Evolutionary conservation across 2,888 invertebrate species (phyloP).

Genomic region (Podabrus alpinus): DNA sequence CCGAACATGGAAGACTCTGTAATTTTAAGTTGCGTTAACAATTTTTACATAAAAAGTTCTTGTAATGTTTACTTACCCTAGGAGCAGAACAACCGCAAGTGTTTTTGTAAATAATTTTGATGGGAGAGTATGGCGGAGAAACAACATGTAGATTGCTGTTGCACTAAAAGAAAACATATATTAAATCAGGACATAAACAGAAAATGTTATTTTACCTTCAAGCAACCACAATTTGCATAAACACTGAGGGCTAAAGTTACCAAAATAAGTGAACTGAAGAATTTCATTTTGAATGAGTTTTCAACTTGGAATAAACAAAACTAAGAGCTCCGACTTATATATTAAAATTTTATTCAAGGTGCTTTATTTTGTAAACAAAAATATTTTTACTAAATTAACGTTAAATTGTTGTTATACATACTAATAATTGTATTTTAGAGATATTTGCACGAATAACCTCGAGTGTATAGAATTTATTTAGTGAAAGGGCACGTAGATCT

Average conservation of each 20-base stretch:
- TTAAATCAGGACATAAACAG: neutral
- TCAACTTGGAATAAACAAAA: neutral
- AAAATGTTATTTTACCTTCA: constrained; percentile 44
- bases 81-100: constrained; percentile 34
- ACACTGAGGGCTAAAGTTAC: constrained; percentile 34
- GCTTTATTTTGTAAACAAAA: neutral
- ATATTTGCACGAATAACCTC: neutral
- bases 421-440: neutral
- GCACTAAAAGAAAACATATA: constrained; percentile 44
- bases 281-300: constrained; percentile 33
- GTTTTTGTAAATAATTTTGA: constrained; percentile 46
- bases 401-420: neutral
- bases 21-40: neutral
- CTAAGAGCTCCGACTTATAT: neutral
- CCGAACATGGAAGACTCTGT: constrained; percentile 29
- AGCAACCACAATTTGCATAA: constrained; percentile 49
- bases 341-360: neutral
- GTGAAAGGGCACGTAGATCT: neutral
- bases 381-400: neutral
- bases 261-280: constrained; percentile 30
- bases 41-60: neutral
- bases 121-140: constrained; percentile 40
- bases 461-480: neutral
- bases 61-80: constrained; percentile 9
- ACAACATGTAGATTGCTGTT: constrained; percentile 46